phyloP scores from a whole-genome alignment of 2,797 vertebrate species.

The Alcedo atthis region DNA sequence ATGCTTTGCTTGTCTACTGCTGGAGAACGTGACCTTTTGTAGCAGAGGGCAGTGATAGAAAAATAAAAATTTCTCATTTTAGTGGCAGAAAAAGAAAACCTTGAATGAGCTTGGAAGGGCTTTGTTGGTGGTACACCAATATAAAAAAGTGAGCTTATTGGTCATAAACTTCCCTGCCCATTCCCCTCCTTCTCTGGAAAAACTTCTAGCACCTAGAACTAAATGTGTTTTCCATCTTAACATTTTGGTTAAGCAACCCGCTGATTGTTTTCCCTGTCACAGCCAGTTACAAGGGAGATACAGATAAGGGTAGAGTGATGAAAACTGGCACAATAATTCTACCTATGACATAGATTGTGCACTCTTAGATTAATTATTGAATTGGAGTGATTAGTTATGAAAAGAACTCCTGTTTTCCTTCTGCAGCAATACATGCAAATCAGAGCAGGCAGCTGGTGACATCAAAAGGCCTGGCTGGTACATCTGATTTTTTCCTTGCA shows the following conservation, averaged over 20 bases:
- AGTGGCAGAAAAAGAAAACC: not conserved
- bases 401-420: slow-evolving; percentile 48
- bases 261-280: not conserved
- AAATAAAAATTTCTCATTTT: rapidly evolving
- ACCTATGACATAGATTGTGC: not conserved
- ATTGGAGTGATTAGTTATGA: slow-evolving; percentile 33
- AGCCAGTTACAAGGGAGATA: slow-evolving; percentile 24
- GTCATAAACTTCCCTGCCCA: not conserved
- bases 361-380: slow-evolving; percentile 34
- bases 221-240: slow-evolving; percentile 1
- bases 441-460: slow-evolving; percentile 32
- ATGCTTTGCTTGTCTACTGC: not conserved
- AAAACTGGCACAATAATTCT: slow-evolving; percentile 44
- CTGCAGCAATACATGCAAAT: slow-evolving; percentile 29
- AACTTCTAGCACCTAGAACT: not conserved
- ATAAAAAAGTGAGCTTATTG: not conserved
- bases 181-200: not conserved
- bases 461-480: slow-evolving; percentile 12
- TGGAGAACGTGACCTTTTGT: not conserved
- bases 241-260: not conserved
- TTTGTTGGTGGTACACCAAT: not conserved
- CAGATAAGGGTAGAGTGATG: slow-evolving; percentile 10
- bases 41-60: not conserved
- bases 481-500: slow-evolving; percentile 21
- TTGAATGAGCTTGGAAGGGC: not conserved